Evolutionary conservation across 2,797 vertebrate species (phyloP).

Genomic region (Syncerus caffer): DNA sequence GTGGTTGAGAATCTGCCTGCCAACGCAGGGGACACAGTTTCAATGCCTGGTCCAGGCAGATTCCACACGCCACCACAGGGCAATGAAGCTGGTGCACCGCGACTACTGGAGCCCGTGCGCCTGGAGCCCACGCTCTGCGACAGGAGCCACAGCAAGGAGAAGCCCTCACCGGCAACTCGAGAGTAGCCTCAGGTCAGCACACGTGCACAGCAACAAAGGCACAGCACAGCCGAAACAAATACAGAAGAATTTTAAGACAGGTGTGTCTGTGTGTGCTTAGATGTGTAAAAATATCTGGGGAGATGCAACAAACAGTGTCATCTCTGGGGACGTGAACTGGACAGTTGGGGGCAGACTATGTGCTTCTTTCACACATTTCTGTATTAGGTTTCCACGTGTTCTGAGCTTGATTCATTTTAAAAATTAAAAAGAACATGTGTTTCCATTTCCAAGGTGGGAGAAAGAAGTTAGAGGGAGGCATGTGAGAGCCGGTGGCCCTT

Average conservation of each 20-base stretch:
- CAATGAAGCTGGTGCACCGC: not conserved
- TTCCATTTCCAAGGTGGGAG: not conserved
- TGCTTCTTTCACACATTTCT: rapidly evolving
- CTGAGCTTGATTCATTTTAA: not conserved
- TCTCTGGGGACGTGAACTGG: rapidly evolving
- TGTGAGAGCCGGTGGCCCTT: not conserved
- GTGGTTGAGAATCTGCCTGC: not conserved
- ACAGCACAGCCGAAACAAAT: not conserved
- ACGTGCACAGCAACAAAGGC: not conserved
- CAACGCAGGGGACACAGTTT: not conserved
- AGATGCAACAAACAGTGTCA: rapidly evolving
- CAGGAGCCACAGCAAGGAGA: not conserved
- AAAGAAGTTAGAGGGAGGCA: not conserved
- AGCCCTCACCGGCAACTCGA: not conserved
- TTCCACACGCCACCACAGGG: not conserved
- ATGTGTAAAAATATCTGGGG: rapidly evolving
- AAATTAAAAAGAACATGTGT: not conserved
- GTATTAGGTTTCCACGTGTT: rapidly evolving
- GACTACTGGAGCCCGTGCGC: rapidly evolving
- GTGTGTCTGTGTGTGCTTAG: rapidly evolving
- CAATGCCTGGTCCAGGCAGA: not conserved
- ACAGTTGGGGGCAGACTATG: rapidly evolving
- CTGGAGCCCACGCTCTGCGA: not conserved
- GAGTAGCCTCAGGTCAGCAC: rapidly evolving
- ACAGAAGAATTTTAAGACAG: rapidly evolving